phyloP scores from a whole-genome alignment of 2,797 vertebrate genomes.

The Gadopsis bispinosus region DNA sequence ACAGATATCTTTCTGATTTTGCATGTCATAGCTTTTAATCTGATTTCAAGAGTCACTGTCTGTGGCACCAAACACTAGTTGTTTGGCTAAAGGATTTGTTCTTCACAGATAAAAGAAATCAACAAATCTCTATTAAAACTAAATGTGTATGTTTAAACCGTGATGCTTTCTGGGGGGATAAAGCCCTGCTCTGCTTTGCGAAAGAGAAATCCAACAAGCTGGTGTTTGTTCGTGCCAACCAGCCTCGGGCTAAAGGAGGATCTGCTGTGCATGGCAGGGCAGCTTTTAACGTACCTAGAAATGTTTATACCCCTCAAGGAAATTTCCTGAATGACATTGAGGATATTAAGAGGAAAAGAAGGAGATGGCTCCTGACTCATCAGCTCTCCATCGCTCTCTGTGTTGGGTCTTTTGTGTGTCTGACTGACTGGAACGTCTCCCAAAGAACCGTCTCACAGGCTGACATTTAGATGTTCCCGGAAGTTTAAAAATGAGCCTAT shows the following conservation, averaged over 20 bases:
- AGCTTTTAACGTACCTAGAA: constrained; percentile 3
- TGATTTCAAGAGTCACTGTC: background rate
- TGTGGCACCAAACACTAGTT: background rate
- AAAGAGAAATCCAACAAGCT: constrained; percentile 29
- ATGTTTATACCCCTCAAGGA: constrained; percentile 18
- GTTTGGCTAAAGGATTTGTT: background rate
- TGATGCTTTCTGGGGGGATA: background rate
- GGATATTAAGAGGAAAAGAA: constrained; percentile 3
- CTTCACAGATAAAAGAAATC: background rate
- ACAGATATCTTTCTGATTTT: background rate
- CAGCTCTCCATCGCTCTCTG: constrained; percentile 33
- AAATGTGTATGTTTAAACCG: no score
- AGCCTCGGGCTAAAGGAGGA: background rate
- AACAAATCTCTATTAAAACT: background rate
- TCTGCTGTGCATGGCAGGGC: constrained; percentile 5
- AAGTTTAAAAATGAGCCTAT: constrained; percentile 55
- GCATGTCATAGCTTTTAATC: background rate
- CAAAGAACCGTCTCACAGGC: constrained; percentile 32
- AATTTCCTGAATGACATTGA: constrained; percentile 19
- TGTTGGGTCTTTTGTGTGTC: constrained; percentile 48
- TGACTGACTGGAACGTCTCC: constrained; percentile 27
- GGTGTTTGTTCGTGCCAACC: constrained; percentile 26
- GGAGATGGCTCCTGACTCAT: constrained; percentile 26
- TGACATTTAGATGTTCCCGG: constrained; percentile 57
- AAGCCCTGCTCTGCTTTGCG: constrained; percentile 4